Base-by-base conservation (phyloP, 2,113 vertebrate species). In the Clupea harengus region DNA sequence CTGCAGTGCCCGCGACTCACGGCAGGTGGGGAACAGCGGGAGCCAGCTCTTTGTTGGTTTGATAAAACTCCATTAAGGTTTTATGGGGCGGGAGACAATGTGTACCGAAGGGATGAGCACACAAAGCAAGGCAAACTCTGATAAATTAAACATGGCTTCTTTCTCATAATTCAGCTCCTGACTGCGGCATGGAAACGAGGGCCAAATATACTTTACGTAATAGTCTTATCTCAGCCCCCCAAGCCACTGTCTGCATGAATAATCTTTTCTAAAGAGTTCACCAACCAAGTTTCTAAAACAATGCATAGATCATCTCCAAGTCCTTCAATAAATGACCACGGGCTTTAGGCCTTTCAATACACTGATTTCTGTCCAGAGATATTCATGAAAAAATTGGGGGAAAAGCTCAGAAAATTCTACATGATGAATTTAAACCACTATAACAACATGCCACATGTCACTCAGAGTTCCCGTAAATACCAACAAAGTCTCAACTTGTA, bases 51-150 rank as follows among this genome's bases (percentile, higher is more conserved):
- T 75, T 67, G 86, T 86, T 85, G 85, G 84, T 87, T 90, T 90
- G 52, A 87, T 90, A 84, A 83, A 15, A n/a, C 57, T 83, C 47
- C 81, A 87, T 84, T 88, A 85, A 82, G 72, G 85, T 81, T 86
- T 85, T 22, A 90, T 86, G 39, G 86, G 83, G 32, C 44, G 6
- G 57, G 81, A 81, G 25, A 86, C 46, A 8, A 11, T 75, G 17
- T 78, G 75, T 18, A 72, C 60, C 44, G 45, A 32, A 6, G 72
- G 45, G 81, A 45, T 45, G 83, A 47, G 6, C 72, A 57, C 46
- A 83, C 83, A 72, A 49, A 85, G 57, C 28, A 86, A 52, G 20
- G 64, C 39, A 81, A 78, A 78, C 32, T 32, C 4, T 39, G 72
- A 78, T 78, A 32, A 78, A 78, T 78, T 78, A 78, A 78, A 78